Conservation (phyloP, 2,888 invertebrate species). For the Serrognathus titanus region DNA sequence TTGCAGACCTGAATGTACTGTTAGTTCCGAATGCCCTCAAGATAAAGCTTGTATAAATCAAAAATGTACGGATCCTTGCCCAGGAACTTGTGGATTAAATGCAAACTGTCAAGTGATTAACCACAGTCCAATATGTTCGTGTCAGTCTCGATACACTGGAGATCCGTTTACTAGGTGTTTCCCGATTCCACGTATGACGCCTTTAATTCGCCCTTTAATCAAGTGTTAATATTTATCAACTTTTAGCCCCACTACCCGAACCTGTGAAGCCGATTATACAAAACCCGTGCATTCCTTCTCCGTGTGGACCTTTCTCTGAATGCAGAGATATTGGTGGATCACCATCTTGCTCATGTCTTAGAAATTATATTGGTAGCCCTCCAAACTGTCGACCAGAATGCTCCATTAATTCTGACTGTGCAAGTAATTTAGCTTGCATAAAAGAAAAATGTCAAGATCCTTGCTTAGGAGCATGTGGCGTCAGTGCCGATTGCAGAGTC, state of each 20-base stretch:
- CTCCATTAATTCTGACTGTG: slow-evolving; percentile 67
- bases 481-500: slow-evolving; percentile 67
- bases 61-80: slow-evolving; percentile 71
- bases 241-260: slow-evolving; percentile 18
- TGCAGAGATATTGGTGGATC: slow-evolving; percentile 53
- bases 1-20: slow-evolving; percentile 76
- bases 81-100: slow-evolving; percentile 60
- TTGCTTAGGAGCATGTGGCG: slow-evolving; percentile 72
- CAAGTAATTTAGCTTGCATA: slow-evolving; percentile 66
- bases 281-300: slow-evolving; percentile 55
- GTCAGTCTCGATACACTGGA: slow-evolving; percentile 58
- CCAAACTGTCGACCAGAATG: slow-evolving; percentile 77
- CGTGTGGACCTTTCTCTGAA: slow-evolving; percentile 59
- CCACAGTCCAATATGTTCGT: slow-evolving; percentile 65
- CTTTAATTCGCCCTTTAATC: background rate
- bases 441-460: slow-evolving; percentile 71
- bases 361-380: slow-evolving; percentile 68
- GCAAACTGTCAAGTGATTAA: slow-evolving; percentile 55
- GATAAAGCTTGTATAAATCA: slow-evolving; percentile 68
- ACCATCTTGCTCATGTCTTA: slow-evolving; percentile 62
- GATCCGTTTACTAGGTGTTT: slow-evolving; percentile 63
- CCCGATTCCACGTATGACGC: slow-evolving; percentile 43
- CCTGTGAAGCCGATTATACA: slow-evolving; percentile 49
- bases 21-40: slow-evolving; percentile 72
- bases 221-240: slow-evolving; percentile 1